phyloP scores from a whole-genome alignment of 2,113 vertebrate genomes.

The Verasper variegatus region DNA sequence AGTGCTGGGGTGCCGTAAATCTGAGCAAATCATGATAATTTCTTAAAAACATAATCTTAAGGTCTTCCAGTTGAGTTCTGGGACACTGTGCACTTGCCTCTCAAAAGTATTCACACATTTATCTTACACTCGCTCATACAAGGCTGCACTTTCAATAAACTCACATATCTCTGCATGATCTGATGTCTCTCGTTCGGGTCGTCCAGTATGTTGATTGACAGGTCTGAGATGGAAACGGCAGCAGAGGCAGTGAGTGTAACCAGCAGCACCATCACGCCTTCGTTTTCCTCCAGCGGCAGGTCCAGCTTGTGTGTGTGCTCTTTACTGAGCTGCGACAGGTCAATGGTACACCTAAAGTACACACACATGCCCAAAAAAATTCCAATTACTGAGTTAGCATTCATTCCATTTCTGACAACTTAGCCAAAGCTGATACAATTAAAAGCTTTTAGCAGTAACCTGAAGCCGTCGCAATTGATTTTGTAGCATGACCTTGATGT shows the following conservation, averaged over 20 bases:
- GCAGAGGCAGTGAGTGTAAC: slow-evolving; percentile 96
- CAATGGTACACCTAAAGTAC: slow-evolving; percentile 90
- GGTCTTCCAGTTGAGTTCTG: no score
- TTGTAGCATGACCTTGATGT: slow-evolving; percentile 30
- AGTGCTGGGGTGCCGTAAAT: neutral
- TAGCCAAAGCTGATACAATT: slow-evolving; percentile 22
- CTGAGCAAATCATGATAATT: neutral
- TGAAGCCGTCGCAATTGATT: slow-evolving; percentile 51
- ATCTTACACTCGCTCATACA: no score
- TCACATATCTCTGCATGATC: slow-evolving; percentile 94
- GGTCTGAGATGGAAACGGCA: slow-evolving; percentile 92
- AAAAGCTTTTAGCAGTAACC: slow-evolving; percentile 33
- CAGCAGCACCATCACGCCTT: slow-evolving; percentile 90
- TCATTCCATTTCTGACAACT: slow-evolving; percentile 1
- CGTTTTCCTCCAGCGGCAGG: slow-evolving; percentile 89
- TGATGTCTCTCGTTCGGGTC: slow-evolving; percentile 89
- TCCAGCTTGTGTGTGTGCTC: slow-evolving; percentile 96
- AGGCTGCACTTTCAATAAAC: slow-evolving; percentile 50
- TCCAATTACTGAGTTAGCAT: neutral
- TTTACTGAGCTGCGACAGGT: slow-evolving; percentile 90
- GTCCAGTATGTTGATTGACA: slow-evolving; percentile 90
- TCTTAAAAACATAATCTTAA: neutral
- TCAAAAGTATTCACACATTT: neutral
- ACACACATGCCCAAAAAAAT: slow-evolving; percentile 19
- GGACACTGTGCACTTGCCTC: neutral